Percentiles rank a stretch among this genome's conserved stretches.
These are phyloP conservation scores for Helicolenus hilgendorfi DNA, from an alignment of 2,797 vertebrate species.

Conservation along the genomic window DNA sequence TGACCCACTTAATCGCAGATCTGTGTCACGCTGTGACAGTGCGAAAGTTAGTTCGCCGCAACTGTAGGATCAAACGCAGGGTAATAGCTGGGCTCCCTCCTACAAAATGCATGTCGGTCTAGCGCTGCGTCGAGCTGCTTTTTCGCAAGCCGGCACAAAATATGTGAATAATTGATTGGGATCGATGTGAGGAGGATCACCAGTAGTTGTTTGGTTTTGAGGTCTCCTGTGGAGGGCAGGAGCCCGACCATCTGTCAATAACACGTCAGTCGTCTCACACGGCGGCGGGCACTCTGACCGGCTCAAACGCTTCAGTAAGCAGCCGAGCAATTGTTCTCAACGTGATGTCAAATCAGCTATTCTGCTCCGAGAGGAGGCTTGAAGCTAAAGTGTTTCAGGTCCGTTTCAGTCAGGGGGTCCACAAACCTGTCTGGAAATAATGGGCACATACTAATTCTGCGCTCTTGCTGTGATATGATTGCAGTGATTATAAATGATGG, in stretches of 20 bases:
- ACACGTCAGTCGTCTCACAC: constrained; percentile 47
- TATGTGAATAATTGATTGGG: constrained; percentile 84
- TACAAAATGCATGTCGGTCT: constrained; percentile 82
- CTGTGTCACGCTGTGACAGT: constrained; percentile 51
- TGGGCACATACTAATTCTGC: background rate
- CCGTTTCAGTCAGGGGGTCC: constrained; percentile 4
- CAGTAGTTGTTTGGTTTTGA: constrained; percentile 72
- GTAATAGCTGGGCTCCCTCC: constrained; percentile 49
- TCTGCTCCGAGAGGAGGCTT: constrained; percentile 30
- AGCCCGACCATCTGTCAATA: constrained; percentile 71
- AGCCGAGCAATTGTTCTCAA: constrained; percentile 52
- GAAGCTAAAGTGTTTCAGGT: constrained; percentile 10
- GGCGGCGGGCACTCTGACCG: constrained; percentile 42
- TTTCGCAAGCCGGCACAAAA: constrained; percentile 70
- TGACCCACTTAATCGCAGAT: constrained; percentile 76
- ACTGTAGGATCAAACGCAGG: constrained; percentile 52
- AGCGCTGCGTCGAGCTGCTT: constrained; percentile 66
- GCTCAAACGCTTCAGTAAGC: constrained; percentile 56
- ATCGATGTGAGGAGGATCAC: constrained; percentile 73
- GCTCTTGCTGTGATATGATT: constrained; percentile 34
- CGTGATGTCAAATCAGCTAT: constrained; percentile 60
- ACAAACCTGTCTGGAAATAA: constrained; percentile 26
- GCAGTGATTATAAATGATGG: constrained; percentile 40
- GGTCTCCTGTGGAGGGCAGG: constrained; percentile 50
- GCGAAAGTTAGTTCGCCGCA: constrained; percentile 52